Evolutionary conservation across 2,113 vertebrate genomes (phyloP).

Genomic region (Microtus ochrogaster): DNA sequence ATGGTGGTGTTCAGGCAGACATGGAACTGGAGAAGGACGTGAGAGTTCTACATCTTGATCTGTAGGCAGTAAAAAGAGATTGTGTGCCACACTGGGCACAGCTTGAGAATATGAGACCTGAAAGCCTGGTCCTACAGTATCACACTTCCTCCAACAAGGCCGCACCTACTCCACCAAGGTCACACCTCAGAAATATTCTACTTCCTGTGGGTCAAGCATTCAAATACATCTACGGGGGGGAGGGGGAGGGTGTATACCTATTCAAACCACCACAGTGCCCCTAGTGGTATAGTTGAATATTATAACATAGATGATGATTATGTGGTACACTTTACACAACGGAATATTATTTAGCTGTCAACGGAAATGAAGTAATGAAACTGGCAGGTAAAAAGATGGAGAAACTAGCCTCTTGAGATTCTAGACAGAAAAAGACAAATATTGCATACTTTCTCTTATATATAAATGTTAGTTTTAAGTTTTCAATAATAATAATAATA

Average conservation of each 20-base stretch:
- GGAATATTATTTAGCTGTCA: neutral
- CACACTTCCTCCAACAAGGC: neutral
- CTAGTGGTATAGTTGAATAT: neutral
- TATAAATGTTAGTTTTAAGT: neutral
- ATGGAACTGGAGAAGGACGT: neutral
- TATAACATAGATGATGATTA: neutral
- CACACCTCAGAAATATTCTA: neutral
- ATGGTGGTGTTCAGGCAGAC: neutral
- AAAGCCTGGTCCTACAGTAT: neutral
- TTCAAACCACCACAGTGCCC: neutral
- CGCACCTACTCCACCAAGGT: neutral
- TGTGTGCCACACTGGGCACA: neutral
- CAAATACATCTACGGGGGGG: neutral
- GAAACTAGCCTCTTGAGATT: neutral
- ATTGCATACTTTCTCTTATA: neutral
- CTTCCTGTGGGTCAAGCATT: neutral
- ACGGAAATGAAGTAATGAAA: neutral
- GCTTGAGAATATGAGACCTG: neutral
- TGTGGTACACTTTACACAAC: neutral
- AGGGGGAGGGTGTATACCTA: too few species aligned
- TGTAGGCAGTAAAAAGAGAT: neutral
- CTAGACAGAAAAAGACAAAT: neutral
- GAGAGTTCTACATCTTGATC: neutral
- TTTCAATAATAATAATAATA: neutral
- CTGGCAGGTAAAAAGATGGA: neutral